Percentiles rank a stretch among this genome's conserved stretches.
These are phyloP conservation scores for Phaetusa simplex DNA, from an alignment of 2,113 vertebrate genomes.

Conservation along the genomic window DNA sequence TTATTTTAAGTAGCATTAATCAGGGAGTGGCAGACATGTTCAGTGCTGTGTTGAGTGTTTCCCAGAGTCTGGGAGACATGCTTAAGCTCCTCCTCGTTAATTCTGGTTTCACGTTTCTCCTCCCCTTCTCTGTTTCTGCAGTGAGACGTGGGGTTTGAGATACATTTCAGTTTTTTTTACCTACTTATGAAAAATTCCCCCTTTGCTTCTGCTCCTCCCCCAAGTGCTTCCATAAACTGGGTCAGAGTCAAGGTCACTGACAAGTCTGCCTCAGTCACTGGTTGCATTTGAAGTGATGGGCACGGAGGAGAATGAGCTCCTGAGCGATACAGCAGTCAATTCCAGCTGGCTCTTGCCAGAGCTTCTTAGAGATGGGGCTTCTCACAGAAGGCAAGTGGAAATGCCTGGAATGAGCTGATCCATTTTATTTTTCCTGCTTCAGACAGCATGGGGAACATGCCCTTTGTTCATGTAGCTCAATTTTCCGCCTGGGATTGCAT, in stretches of 20 bases:
- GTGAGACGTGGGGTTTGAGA: neutral
- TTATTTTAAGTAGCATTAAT: neutral
- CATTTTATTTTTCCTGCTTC: conserved; percentile 23
- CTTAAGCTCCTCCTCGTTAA: conserved; percentile 10
- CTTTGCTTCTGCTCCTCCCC: neutral
- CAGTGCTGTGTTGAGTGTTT: neutral
- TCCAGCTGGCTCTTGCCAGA: conserved; percentile 4
- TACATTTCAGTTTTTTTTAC: neutral
- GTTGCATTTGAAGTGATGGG: conserved; percentile 13
- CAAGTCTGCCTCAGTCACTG: conserved; percentile 22
- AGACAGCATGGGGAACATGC: neutral
- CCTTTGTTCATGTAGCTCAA: conserved; percentile 7
- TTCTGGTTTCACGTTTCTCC: neutral
- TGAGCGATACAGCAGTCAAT: neutral
- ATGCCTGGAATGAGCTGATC: conserved; percentile 7
- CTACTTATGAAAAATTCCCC: neutral
- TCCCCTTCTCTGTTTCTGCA: neutral
- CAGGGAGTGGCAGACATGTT: neutral
- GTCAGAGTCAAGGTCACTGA: conserved; percentile 20
- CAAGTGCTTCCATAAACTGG: neutral
- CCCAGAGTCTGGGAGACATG: neutral
- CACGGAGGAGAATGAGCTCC: neutral
- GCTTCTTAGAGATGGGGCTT: neutral
- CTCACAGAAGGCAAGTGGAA: conserved; percentile 10
- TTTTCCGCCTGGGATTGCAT: conserved; percentile 27